These are phyloP conservation scores for Tipula lateralis DNA, from an alignment of 2,888 invertebrate genomes.

Conservation along the genomic window DNA sequence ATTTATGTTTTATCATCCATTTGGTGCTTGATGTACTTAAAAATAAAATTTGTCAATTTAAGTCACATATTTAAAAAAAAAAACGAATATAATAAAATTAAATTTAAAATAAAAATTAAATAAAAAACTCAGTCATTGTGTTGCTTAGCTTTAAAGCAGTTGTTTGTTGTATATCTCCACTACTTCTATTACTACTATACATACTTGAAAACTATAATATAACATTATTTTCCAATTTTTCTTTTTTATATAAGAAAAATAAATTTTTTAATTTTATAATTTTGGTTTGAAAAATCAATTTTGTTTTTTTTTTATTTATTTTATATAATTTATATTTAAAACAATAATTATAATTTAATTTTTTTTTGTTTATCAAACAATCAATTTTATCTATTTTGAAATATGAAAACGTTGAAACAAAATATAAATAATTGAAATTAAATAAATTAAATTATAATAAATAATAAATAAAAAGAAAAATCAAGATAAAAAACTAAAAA, in stretches of 20 bases:
- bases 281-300: not conserved
- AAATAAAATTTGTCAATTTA: not conserved
- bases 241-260: not conserved
- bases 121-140: not conserved
- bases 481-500: not conserved
- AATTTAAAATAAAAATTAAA: too few relatives aligned
- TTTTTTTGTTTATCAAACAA: not conserved
- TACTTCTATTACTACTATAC: not conserved
- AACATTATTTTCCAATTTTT: not conserved
- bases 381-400: not conserved
- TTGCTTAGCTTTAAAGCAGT: constrained; percentile 24
- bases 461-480: not conserved
- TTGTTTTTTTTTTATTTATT: constrained; percentile 13
- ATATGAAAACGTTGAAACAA: not conserved
- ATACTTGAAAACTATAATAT: not conserved
- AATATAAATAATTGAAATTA: not conserved
- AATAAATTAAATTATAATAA: constrained; percentile 13
- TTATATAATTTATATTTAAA: not conserved
- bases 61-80: not conserved
- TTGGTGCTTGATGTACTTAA: not conserved
- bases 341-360: not conserved
- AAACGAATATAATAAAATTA: not conserved
- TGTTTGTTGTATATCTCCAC: constrained; percentile 24
- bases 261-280: not conserved
- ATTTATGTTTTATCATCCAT: not conserved